Base-by-base conservation (phyloP, 2,113 vertebrate species). In the Tinamus guttatus region DNA sequence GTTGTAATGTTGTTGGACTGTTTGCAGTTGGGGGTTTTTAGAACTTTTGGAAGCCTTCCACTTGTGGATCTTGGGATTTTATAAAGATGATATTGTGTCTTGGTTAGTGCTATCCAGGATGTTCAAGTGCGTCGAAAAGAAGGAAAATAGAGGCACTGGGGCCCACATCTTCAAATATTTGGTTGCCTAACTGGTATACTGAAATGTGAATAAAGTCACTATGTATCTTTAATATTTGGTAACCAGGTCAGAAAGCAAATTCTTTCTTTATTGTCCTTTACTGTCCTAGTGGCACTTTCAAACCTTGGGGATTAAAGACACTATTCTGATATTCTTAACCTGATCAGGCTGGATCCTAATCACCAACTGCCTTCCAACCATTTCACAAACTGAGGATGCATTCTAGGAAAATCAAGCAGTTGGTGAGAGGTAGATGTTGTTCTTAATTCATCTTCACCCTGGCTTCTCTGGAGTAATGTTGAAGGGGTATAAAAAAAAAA, bases 401-500 rank as follows among this genome's bases (percentile, higher is more conserved):
- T 90, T 90, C 17, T 36, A 84, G 73, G 86, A 91, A 95, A 94
- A 89, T 59, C 28, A 63, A 78, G 36, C 21, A 93, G 25, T 22
- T 62, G 5, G 4, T 90, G 82, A 91, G 82, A 94, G 87, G 34
- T 30, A 84, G 40, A 54, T 86, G 14, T 47, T 93, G 32, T 69
- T 52, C 94, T 79, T 85, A 21, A 49, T 93, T 90, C 4, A 3
- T 90, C 58, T 87, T 92, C 56, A 40, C 86, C 56, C 59, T 92
- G 67, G 41, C 24, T 93, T 94, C 94, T 90, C 85, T 92, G 60
- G 74, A 86, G 76, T 82, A 79, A 84, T n/a, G 34, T 60, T 94
- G 71, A 51, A 88, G 59, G 40, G 16, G 34, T 71, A 90, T 96
- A 90, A 96, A 94, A 85, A 41, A 75, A 84, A 94, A 90, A 78